Evolutionary conservation across 1,140 invertebrate species (phyloP).

Genomic region (Apis laboriosa): DNA sequence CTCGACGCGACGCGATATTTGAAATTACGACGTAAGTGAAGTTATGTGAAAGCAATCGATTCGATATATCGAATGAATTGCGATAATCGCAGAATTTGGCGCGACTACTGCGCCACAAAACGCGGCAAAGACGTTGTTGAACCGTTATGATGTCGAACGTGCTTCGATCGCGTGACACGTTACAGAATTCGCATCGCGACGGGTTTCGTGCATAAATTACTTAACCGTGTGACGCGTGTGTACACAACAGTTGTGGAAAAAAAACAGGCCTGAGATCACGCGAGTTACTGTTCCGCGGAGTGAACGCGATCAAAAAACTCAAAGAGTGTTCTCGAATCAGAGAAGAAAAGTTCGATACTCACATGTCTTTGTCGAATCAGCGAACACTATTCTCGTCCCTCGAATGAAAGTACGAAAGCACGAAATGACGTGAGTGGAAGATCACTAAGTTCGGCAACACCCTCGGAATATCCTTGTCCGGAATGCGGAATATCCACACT

Average conservation of each 20-base stretch:
- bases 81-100: neutral
- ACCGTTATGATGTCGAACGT: neutral
- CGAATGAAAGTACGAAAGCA: conserved; percentile 22
- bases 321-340: neutral
- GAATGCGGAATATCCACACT: conserved; percentile 20
- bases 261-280: neutral
- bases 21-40: neutral
- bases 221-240: neutral
- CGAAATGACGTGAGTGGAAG: conserved; percentile 29
- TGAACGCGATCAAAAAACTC: neutral
- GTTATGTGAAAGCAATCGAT: no score
- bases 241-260: neutral
- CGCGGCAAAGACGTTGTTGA: neutral
- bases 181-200: conserved; percentile 3
- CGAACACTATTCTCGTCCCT: conserved; percentile 38
- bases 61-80: conserved; percentile 11
- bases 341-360: conserved; percentile 13
- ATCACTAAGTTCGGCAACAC: conserved; percentile 38
- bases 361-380: conserved; percentile 30
- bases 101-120: neutral
- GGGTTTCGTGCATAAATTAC: conserved; percentile 34
- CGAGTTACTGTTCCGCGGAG: neutral
- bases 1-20: neutral
- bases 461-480: conserved; percentile 26
- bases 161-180: conserved; percentile 18